Base-by-base conservation (phyloP, 2,888 invertebrate genomes). In the Troglohyphantes excavatus region DNA sequence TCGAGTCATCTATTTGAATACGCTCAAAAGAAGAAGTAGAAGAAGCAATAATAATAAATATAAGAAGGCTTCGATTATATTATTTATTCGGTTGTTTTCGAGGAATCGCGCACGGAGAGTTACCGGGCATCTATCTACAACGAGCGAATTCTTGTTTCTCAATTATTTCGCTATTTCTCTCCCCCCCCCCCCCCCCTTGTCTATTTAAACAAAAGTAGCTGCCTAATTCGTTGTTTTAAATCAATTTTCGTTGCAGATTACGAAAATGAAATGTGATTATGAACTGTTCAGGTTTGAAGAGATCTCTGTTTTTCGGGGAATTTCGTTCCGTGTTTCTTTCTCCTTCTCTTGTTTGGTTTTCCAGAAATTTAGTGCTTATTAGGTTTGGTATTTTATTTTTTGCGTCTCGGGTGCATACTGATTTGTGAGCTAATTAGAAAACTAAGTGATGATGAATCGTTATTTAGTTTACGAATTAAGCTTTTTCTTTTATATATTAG, bases 1-100 rank as follows among this genome's bases (percentile, higher is more conserved):
- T 79, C 39, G 39, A 73, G 27, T 88, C 81, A 61, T 82, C 82
- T 82, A 82, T 82, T 82, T 26, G 72, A 82, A 82, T 61, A 86
- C 29, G 59, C 43, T n/a, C 9, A 17, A 21, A 43, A 53, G 43
- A 33, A 61, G 39, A n/a, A n/a, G n/a, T n/a, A n/a, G n/a, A n/a
- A 83, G 65, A 84, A 75, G 19, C 23, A 19, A 9, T 1, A 27
- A 53, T 39, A 81, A 67, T 46, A 81, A 78, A 53, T 53, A 53
- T 53, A 53, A n/a, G 68, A 72, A 76, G 29, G 53, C 72, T 79
- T 72, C 70, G 61, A 63, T 21, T 33, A 78, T 29, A 79, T 65
- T 84, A 75, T 85, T 85, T 76, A 76, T 85, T 85, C 76, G 43
- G 84, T 85, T 76, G 67, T 33, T 72, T 33, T 61, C 19, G 70